Evolutionary conservation across 2,797 vertebrate species (phyloP), one percentile per base, ranked within the genome.

Genomic region (Crocodylus rhombifer): DNA sequence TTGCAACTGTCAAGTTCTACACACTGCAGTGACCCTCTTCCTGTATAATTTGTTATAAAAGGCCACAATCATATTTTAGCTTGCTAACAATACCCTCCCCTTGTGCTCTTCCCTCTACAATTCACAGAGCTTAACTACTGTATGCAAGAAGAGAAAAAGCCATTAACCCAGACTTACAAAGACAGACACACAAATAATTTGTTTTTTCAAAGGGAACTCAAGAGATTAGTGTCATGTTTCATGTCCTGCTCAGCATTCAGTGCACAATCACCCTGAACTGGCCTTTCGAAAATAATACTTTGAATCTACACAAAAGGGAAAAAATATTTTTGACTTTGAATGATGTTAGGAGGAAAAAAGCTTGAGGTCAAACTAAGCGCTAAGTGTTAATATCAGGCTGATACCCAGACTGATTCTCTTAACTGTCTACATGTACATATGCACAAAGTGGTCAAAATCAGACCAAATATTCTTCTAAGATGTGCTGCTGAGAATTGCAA

Each of bases 91-190:
- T 60, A 93, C 62, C 33, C 64, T 92, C 78, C 61, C 69, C 74
- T 88, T 82, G 80, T 9, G 71, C 61, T 36, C 55, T 80, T 81
- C 65, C 71, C 94, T 85, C 88, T 90, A 90, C 86, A 87, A 62
- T 51, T 78, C 64, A 75, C 0, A 83, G 28, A 93, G 56, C 65
- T 93, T 30, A 82, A 82, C 82, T 80, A 76, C 63, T 73, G 65
- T 10, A 7, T 51, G 8, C 56, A 90, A 33, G 60, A 63, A 83
- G 81, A 89, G 57, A 77, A 12, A 30, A 85, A 77, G 67, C 61
- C 80, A 95, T 93, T 80, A 92, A 69, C 20, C 57, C 91, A 61
- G 42, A 73, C 56, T 91, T 93, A 73, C 87, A 90, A 95, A 92
- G 76, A 55, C 82, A 87, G 87, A 89, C 11, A 42, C n/a, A 73